phyloP scores from a whole-genome alignment of 2,113 vertebrate genomes.

The Trinectes maculatus region DNA sequence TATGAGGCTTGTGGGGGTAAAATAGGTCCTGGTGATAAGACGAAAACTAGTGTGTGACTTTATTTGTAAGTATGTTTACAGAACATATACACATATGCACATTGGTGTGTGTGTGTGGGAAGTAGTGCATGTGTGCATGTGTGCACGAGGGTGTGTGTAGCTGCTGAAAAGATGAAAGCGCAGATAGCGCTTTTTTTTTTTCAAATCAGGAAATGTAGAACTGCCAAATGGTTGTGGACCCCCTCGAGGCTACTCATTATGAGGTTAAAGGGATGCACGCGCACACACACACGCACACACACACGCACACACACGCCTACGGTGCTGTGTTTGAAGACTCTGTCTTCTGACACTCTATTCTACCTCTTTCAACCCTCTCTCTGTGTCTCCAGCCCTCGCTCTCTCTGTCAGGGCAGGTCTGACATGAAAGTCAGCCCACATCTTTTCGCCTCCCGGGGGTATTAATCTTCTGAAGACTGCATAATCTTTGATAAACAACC shows the following conservation, averaged over 20 bases:
- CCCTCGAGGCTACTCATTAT: slow-evolving; percentile 90
- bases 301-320: slow-evolving; percentile 51
- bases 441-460: slow-evolving; percentile 83
- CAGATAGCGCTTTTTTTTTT: slow-evolving; percentile 54
- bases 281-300: slow-evolving; percentile 31
- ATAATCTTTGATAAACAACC: slow-evolving; percentile 89
- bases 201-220: slow-evolving; percentile 88
- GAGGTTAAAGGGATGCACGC: slow-evolving; percentile 81
- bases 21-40: slow-evolving; percentile 85
- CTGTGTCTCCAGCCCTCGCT: slow-evolving; percentile 46
- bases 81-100: too few species aligned
- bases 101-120: slow-evolving; percentile 27
- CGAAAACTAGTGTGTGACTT: slow-evolving; percentile 80
- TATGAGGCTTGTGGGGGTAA: slow-evolving; percentile 83
- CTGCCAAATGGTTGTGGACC: slow-evolving; percentile 88
- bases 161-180: slow-evolving; percentile 60
- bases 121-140: slow-evolving; percentile 30
- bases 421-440: slow-evolving; percentile 89
- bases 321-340: slow-evolving; percentile 64
- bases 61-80: slow-evolving; percentile 1
- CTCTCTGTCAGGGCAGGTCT: slow-evolving; percentile 90
- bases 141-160: not conserved
- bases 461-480: slow-evolving; percentile 88
- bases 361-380: slow-evolving; percentile 56
- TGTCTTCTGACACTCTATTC: slow-evolving; percentile 63